Evolutionary conservation across 2,797 vertebrate genomes (phyloP).

Genomic region (Clarias fuscus): DNA sequence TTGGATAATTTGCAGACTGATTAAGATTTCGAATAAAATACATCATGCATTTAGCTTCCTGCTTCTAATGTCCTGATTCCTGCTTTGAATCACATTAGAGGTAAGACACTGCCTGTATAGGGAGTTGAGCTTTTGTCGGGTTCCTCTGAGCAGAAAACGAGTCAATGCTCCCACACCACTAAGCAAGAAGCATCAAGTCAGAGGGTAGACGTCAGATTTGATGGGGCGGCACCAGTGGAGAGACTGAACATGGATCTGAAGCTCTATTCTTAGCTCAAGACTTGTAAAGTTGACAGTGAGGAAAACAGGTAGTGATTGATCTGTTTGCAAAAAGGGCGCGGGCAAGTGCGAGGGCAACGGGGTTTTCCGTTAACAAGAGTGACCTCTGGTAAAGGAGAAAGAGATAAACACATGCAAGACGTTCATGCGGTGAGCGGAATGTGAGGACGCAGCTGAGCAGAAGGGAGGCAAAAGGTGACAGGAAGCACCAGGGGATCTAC

Average conservation of each 20-base stretch:
- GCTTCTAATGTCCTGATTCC: background rate
- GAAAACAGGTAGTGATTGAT: constrained; percentile 70
- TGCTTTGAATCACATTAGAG: background rate
- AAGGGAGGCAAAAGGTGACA: constrained; percentile 38
- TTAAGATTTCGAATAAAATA: background rate
- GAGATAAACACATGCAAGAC: constrained; percentile 41
- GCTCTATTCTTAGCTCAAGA: constrained; percentile 69
- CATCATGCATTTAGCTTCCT: background rate
- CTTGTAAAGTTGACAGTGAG: constrained; percentile 65
- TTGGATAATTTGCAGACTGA: background rate
- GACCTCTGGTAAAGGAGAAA: constrained; percentile 57
- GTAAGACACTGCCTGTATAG: background rate
- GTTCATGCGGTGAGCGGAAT: constrained; percentile 54
- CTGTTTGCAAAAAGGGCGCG: constrained; percentile 73
- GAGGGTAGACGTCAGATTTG: background rate
- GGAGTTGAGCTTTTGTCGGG: background rate
- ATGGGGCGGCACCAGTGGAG: background rate
- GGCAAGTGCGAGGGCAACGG: constrained; percentile 63
- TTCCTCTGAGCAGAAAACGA: background rate
- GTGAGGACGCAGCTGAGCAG: constrained; percentile 60
- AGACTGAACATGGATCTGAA: constrained; percentile 19
- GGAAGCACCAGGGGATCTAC: constrained; percentile 17
- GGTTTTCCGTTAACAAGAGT: constrained; percentile 63
- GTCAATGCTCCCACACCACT: background rate
- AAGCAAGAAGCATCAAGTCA: background rate